Evolutionary conservation across 2,113 vertebrate genomes (phyloP), one percentile per base, ranked within the genome.

Genomic region (Hippolais icterina): DNA sequence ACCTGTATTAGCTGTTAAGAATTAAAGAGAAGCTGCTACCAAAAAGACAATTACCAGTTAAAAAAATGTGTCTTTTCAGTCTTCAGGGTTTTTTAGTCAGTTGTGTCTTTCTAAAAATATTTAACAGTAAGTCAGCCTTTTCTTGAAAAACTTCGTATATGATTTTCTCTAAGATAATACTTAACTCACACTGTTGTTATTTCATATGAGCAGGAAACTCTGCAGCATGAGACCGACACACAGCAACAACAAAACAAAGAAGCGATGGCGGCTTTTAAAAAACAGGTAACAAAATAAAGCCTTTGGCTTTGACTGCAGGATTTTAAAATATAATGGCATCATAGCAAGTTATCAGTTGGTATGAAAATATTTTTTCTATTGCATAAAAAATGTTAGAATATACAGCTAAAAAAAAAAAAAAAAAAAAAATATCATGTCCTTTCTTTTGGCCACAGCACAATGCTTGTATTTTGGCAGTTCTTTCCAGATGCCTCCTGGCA

Each of bases 201-300:
- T 93, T 89, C 22, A 3, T 53, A 8, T 11, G 92, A 90, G 84
- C 96, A 99, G 98, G 98, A 98, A 93, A 94, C 97, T 82, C 97
- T 99, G 91, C 98, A 98, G 93, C 97, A 96, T 97, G 97, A 98
- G 91, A 97, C 78, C 6, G 97, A 98, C 87, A 97, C 93, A 2
- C 79, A 98, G 95, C 70, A 96, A 42, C 98, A 98, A 23, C 98
- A 99, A 89, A 98, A 99, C 87, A 96, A 97, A 49, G 99, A 99
- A 96, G 97, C 98, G 3, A 90, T 99, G 90, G 68, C 91, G 90
- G 90, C 85, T 85, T 96, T 98, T 37, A 99, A 98, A 97, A 99
- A 99, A 64, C 98, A 99, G 99, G 99, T 99, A 95, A 21, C 19
- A 82, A 70, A 96, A 42, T 19, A n/a, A 86, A 50, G 15, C 14